phyloP scores from a whole-genome alignment of 2,113 vertebrate species.

The Xiphorhynchus elegans region DNA sequence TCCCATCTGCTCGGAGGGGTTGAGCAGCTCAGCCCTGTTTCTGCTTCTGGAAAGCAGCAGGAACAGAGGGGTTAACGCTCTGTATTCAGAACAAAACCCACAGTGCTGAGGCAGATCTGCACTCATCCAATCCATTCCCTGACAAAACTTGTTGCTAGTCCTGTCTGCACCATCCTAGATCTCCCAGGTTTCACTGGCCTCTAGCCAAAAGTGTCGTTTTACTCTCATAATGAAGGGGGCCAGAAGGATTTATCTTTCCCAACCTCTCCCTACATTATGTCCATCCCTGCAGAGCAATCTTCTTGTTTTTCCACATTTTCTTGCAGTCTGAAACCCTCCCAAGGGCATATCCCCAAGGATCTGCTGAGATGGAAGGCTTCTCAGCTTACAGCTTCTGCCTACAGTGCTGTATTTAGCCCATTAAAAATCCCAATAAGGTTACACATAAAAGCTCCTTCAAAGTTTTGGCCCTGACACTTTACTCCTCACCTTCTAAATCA shows the following conservation, averaged over 20 bases:
- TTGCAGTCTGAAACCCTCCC: constrained; percentile 67
- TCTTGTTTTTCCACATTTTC: constrained; percentile 83
- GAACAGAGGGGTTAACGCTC: constrained; percentile 44
- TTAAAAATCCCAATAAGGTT: constrained; percentile 64
- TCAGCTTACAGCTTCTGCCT: constrained; percentile 60
- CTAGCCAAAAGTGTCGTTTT: constrained; percentile 75
- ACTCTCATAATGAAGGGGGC: constrained; percentile 72
- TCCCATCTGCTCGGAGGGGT: neutral
- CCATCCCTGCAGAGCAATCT: constrained; percentile 68
- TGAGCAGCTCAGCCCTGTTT: neutral
- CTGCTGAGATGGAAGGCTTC: constrained; percentile 57
- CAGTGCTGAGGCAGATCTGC: constrained; percentile 7
- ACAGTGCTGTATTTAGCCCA: constrained; percentile 46
- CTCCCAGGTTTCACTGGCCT: constrained; percentile 70
- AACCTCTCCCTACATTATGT: constrained; percentile 68
- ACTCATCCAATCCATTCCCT: constrained; percentile 63
- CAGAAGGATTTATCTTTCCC: constrained; percentile 72
- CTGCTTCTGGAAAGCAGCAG: constrained; percentile 14
- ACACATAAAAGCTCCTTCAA: constrained; percentile 58
- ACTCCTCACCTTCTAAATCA: constrained; percentile 20
- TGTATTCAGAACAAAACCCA: constrained; percentile 47
- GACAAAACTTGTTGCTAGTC: constrained; percentile 71
- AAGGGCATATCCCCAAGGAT: constrained; percentile 71
- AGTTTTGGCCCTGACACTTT: constrained; percentile 49
- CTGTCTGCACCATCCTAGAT: constrained; percentile 71